phyloP scores from a whole-genome alignment of 2,113 vertebrate genomes.

The Catharus bicknelli region DNA sequence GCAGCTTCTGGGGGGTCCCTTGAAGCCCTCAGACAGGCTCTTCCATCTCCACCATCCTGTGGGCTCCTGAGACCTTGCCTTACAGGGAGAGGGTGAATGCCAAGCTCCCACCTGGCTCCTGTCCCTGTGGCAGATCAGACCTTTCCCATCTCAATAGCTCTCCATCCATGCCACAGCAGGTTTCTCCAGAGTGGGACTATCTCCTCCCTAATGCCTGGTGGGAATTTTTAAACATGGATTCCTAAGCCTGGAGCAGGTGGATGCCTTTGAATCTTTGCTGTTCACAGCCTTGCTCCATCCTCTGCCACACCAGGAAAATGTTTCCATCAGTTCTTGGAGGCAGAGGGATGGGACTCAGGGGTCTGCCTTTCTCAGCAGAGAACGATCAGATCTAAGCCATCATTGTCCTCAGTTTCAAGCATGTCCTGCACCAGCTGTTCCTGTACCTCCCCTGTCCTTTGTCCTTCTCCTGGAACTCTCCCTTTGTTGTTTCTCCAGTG shows the following conservation, averaged over 20 bases:
- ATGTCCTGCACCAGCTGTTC: neutral
- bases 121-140: neutral
- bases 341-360: neutral
- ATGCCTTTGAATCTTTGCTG: neutral
- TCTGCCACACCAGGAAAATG: neutral
- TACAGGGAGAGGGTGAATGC: neutral
- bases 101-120: neutral
- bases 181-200: neutral
- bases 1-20: neutral
- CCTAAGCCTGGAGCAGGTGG: neutral
- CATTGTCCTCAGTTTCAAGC: neutral
- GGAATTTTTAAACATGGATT: neutral
- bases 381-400: neutral
- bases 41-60: neutral
- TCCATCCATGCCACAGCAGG: neutral
- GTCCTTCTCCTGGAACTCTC: neutral
- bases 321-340: neutral
- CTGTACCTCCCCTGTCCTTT: too few species aligned
- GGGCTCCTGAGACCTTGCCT: neutral
- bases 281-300: neutral
- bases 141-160: neutral
- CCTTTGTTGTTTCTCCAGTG: rapidly evolving
- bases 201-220: neutral
- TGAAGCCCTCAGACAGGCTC: neutral
- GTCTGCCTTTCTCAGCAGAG: neutral